phyloP scores from a whole-genome alignment of 1,140 invertebrate species.

The Nasonia giraulti region DNA sequence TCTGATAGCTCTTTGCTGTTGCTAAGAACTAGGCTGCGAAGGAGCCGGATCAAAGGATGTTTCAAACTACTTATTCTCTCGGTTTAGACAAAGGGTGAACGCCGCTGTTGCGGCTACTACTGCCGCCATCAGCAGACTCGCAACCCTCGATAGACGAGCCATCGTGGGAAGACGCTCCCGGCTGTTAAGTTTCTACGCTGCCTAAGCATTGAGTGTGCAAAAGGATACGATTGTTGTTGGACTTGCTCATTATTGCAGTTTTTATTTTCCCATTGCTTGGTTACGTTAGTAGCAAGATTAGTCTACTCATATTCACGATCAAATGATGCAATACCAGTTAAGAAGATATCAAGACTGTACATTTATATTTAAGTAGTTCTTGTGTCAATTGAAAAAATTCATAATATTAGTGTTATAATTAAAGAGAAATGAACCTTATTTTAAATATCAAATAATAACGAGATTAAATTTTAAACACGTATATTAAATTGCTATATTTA shows the following conservation, averaged over 20 bases:
- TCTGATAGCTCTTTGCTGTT: slow-evolving; percentile 42
- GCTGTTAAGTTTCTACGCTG: slow-evolving; percentile 76
- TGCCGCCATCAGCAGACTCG: slow-evolving; percentile 60
- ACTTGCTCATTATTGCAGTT: slow-evolving; percentile 45
- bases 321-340: slow-evolving; percentile 62
- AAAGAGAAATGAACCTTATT: background rate
- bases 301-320: slow-evolving; percentile 70
- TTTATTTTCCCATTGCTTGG: slow-evolving; percentile 61
- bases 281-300: slow-evolving; percentile 53
- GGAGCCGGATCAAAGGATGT: slow-evolving; percentile 81
- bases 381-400: slow-evolving; percentile 59
- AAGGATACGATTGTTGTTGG: slow-evolving; percentile 71
- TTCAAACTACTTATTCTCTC: slow-evolving; percentile 84
- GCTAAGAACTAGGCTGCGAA: slow-evolving; percentile 41
- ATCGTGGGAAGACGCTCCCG: slow-evolving; percentile 54
- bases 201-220: slow-evolving; percentile 78
- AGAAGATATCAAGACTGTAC: slow-evolving; percentile 66
- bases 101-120: slow-evolving; percentile 64
- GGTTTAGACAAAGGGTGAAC: slow-evolving; percentile 62
- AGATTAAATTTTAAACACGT: too few relatives aligned
- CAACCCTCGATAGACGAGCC: slow-evolving; percentile 58
- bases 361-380: slow-evolving; percentile 57
- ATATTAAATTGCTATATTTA: background rate
- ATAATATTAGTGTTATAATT: slow-evolving; percentile 18
- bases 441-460: too few relatives aligned